A percentile compares a stretch with the other conserved stretches of the same genome.
These are phyloP conservation scores for Mungos mungo DNA, from an alignment of 2,113 vertebrate species.

Conservation along the genomic window DNA sequence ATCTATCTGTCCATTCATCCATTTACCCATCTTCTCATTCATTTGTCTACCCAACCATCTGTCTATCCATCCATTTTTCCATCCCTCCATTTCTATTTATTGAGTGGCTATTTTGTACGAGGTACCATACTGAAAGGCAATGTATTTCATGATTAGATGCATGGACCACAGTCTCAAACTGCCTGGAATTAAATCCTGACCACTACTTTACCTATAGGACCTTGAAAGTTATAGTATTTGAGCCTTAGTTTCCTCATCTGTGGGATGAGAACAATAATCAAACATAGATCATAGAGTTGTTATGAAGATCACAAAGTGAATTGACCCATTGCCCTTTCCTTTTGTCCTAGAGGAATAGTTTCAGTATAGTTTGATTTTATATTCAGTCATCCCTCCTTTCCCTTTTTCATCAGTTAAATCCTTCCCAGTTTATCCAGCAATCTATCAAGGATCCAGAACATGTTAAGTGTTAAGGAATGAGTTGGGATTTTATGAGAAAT, in stretches of 20 bases:
- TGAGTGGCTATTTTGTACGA: not conserved
- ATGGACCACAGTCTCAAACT: not conserved
- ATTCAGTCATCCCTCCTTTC: not conserved
- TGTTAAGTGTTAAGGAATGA: not conserved
- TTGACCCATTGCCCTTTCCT: not conserved
- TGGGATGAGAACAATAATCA: not conserved
- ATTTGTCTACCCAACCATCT: not conserved
- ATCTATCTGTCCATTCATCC: not conserved
- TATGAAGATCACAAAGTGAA: not conserved
- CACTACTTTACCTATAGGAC: not conserved
- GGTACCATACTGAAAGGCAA: not conserved
- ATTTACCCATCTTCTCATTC: not conserved
- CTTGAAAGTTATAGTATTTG: not conserved
- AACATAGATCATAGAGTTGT: not conserved
- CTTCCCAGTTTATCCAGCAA: not conserved
- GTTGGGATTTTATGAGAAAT: not conserved
- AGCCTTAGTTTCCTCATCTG: slow-evolving; percentile 19
- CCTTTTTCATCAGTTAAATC: not conserved
- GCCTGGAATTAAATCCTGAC: not conserved
- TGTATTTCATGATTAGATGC: slow-evolving; percentile 31
- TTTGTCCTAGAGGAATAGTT: not conserved
- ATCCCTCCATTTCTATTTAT: not conserved
- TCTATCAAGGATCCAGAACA: not conserved
- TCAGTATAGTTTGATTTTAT: not conserved
- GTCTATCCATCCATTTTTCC: not conserved